phyloP scores from a whole-genome alignment of 2,113 vertebrate species.

The Acrocephalus kingi region DNA sequence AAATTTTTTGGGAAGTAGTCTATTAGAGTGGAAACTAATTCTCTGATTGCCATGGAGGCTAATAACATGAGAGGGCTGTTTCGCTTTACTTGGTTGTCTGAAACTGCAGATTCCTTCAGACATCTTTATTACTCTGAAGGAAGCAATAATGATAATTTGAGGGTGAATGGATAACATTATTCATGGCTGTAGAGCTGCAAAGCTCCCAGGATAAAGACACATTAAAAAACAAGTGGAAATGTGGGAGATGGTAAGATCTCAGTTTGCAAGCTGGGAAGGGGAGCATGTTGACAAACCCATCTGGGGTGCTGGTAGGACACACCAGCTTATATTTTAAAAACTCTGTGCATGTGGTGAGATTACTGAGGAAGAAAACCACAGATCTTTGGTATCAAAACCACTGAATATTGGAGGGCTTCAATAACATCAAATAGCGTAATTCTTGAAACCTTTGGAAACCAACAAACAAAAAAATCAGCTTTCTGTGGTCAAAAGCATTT shows the following conservation, averaged over 20 bases:
- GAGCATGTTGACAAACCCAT: background rate
- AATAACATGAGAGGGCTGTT: background rate
- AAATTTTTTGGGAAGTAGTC: background rate
- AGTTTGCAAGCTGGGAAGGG: background rate
- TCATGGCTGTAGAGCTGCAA: background rate
- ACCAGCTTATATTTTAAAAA: background rate
- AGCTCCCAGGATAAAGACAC: background rate
- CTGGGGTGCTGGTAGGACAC: background rate
- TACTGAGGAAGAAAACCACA: background rate
- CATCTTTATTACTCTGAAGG: background rate
- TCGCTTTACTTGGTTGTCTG: background rate
- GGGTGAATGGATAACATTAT: background rate
- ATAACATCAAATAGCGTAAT: background rate
- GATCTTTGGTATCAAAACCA: background rate
- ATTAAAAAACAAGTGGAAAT: background rate
- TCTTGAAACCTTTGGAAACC: background rate
- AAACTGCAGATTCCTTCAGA: background rate
- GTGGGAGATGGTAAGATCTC: background rate
- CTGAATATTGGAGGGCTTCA: background rate
- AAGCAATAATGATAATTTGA: background rate
- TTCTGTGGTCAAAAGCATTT: background rate
- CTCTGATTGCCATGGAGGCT: background rate
- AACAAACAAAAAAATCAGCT: background rate
- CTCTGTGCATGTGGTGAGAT: no score
- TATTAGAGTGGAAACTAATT: background rate